Evolutionary conservation across 2,888 invertebrate genomes (phyloP).

Genomic region (Drosophila pegasa): DNA sequence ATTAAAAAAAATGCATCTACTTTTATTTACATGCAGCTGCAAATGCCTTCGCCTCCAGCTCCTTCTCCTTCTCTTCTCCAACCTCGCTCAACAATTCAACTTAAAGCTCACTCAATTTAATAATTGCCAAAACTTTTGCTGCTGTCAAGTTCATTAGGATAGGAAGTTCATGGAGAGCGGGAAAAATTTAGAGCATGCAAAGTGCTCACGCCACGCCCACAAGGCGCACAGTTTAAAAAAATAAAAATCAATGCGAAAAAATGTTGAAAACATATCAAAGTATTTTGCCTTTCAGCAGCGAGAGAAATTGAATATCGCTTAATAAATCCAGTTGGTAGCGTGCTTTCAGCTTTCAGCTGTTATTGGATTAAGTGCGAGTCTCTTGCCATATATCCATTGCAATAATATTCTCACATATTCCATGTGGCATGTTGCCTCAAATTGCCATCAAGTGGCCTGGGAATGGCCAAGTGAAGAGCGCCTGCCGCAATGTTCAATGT

Average conservation of each 20-base stretch:
- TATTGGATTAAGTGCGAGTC: neutral
- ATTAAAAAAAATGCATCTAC: neutral
- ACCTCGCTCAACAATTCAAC: neutral
- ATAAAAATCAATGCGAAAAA: slow-evolving; percentile 3
- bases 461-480: neutral
- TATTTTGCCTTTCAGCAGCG: no score
- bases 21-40: neutral
- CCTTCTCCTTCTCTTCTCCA: no score
- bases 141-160: neutral
- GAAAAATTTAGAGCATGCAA: neutral
- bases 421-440: neutral
- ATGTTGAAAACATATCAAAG: neutral
- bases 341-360: neutral
- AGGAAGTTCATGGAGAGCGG: neutral
- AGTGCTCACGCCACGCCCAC: neutral
- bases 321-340: neutral
- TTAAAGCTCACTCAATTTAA: neutral
- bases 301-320: neutral
- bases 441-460: neutral
- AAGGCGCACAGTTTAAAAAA: neutral
- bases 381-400: no score
- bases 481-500: neutral
- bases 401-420: neutral
- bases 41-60: neutral
- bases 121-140: neutral